Evolutionary conservation across 2,113 vertebrate genomes (phyloP).

Genomic region (Urocynchramus pylzowi): DNA sequence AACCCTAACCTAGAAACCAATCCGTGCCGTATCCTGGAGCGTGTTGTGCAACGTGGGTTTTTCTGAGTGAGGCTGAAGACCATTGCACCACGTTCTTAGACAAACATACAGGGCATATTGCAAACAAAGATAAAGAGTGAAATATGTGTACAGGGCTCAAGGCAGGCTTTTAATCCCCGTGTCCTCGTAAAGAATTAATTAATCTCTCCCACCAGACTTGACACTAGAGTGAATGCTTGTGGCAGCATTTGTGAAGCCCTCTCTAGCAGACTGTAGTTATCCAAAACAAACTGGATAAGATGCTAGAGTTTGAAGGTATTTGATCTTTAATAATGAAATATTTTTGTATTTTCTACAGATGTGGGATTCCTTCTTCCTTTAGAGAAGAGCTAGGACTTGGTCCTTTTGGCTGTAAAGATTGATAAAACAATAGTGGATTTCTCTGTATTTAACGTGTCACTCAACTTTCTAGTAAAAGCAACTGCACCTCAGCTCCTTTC

Average conservation of each 20-base stretch:
- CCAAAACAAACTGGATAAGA: neutral
- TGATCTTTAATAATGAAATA: neutral
- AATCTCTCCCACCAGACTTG: neutral
- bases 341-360: neutral
- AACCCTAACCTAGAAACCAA: neutral
- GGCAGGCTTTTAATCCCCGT: neutral
- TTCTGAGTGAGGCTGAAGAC: neutral
- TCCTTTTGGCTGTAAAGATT: neutral
- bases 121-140: neutral
- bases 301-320: neutral
- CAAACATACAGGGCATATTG: neutral
- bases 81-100: constrained; percentile 6
- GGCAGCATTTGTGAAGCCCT: neutral
- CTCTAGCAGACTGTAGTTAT: neutral
- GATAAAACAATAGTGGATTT: neutral
- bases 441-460: neutral
- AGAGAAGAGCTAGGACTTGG: neutral
- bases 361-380: neutral
- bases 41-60: neutral
- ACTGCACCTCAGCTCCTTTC: neutral
- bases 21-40: neutral
- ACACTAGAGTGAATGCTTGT: neutral
- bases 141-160: neutral
- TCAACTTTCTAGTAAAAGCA: neutral
- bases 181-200: neutral